Conservation (phyloP, 1,140 invertebrate genomes). For the Lepidurus couesii region DNA sequence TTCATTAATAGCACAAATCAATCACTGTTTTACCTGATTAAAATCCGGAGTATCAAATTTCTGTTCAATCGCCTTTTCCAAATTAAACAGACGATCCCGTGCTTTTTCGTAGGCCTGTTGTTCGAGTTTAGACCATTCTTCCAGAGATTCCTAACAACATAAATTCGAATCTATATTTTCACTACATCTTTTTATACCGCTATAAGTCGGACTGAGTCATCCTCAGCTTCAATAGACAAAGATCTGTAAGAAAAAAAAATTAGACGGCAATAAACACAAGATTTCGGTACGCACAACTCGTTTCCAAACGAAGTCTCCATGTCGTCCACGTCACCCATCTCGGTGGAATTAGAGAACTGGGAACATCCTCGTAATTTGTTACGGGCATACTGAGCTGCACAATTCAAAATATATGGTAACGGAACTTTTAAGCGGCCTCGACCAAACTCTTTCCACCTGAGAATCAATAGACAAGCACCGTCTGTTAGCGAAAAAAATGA, state of each 20-base stretch:
- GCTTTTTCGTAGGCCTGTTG: neutral
- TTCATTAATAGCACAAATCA: neutral
- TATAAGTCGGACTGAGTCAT: neutral
- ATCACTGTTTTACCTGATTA: neutral
- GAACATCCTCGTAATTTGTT: neutral
- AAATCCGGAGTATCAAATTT: neutral
- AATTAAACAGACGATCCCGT: neutral
- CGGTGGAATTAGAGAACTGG: neutral
- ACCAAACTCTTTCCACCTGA: slow-evolving; percentile 7
- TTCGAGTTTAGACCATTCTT: neutral
- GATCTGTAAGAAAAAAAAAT: neutral
- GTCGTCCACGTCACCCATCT: neutral
- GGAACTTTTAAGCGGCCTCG: neutral
- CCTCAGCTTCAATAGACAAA: neutral
- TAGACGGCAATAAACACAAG: neutral
- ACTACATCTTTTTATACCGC: neutral
- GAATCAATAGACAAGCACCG: neutral
- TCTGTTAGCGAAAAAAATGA: neutral
- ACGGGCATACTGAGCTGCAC: neutral
- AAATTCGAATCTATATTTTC: neutral
- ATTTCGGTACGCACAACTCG: neutral
- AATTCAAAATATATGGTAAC: neutral
- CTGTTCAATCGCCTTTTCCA: neutral
- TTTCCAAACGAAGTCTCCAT: neutral
- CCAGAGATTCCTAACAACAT: slow-evolving; percentile 5